Conservation (phyloP, 2,888 invertebrate species). For the Ecdyonurus torrentis region DNA sequence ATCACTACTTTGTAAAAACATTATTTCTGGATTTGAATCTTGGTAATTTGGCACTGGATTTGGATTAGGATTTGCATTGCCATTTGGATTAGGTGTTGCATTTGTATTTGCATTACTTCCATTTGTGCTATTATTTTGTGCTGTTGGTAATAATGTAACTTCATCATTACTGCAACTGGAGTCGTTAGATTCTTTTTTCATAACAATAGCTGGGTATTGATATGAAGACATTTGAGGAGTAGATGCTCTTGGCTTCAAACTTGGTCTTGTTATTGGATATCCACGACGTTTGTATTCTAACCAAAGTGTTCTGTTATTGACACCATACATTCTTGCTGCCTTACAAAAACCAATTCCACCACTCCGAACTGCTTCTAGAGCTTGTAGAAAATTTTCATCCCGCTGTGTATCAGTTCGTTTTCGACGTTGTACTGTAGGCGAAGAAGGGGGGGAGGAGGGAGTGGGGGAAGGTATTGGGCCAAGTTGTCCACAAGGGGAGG, state of each 20-base stretch:
- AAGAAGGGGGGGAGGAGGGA: slow-evolving; percentile 26
- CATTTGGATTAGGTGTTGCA: slow-evolving; percentile 4
- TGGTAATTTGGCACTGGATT: not conserved
- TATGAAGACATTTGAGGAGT: slow-evolving; percentile 1
- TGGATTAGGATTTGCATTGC: too few species aligned
- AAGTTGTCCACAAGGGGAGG: slow-evolving; percentile 13
- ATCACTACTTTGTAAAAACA: not conserved
- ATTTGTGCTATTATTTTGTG: not conserved
- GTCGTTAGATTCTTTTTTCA: not conserved
- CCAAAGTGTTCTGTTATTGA: slow-evolving; percentile 73
- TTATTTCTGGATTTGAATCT: not conserved
- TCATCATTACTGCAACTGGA: slow-evolving; percentile 1
- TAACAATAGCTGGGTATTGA: slow-evolving; percentile 1
- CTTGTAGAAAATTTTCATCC: slow-evolving; percentile 66
- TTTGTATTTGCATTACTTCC: slow-evolving; percentile 1
- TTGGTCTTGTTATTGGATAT: slow-evolving; percentile 62
- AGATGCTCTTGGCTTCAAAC: slow-evolving; percentile 45
- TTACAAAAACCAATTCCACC: slow-evolving; percentile 77
- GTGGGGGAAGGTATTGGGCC: slow-evolving; percentile 17
- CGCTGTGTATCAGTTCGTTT: slow-evolving; percentile 66
- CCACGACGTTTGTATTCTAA: slow-evolving; percentile 71
- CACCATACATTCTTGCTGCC: slow-evolving; percentile 66
- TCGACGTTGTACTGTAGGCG: slow-evolving; percentile 30
- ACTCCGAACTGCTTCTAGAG: slow-evolving; percentile 63
- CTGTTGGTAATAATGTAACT: not conserved